Base-by-base conservation (phyloP, 2,113 vertebrate species). In the Platycercus adscitus region DNA sequence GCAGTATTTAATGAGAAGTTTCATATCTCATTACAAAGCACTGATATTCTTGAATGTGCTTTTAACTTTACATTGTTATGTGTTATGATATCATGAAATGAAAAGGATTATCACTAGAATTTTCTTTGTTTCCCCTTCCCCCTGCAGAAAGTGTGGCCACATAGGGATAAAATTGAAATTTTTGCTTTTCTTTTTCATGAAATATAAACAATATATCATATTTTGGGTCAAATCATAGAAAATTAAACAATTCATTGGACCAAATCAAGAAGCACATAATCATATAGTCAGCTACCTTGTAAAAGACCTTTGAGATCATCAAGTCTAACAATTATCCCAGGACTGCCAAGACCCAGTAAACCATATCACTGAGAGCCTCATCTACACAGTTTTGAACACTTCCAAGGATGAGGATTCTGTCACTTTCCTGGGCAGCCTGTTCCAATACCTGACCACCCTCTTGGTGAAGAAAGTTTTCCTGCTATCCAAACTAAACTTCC, bases 71-170 rank as follows among this genome's bases (percentile, higher is more conserved):
- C 60, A 52, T 43, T 69, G 4, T 15, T 41, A 19, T 33, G 9
- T 10, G 16, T 71, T 78, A 7, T 19, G 33, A 4, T 4, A 26
- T 16, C 43, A 81, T 52, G 16, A 79, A n/a, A 41, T 49, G 35
- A n/a, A 80, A 81, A 60, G 5, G 29, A 46, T 28, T 47, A 24
- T 31, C 9, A 7, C 10, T 44, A 13, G 20, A n/a, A 12, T 66
- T 80, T 50, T 77, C n/a, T 20, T n/a, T 3, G 3, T n/a, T 69
- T 50, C 10, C 8, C 3, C 7, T 17, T 37, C 10, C 18, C 7
- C 10, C 10, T 18, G 4, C 2, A 2, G 13, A 24, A 81, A 77
- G 5, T 11, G 7, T 41, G 13, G 11, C 19, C 6, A 10, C 2
- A 1, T 3, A 4, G 4, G 7, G 4, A 3, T 78, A 84, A 65